These are phyloP conservation scores for Apotomis betuletana DNA, from an alignment of 2,888 invertebrate genomes.

Conservation along the genomic window DNA sequence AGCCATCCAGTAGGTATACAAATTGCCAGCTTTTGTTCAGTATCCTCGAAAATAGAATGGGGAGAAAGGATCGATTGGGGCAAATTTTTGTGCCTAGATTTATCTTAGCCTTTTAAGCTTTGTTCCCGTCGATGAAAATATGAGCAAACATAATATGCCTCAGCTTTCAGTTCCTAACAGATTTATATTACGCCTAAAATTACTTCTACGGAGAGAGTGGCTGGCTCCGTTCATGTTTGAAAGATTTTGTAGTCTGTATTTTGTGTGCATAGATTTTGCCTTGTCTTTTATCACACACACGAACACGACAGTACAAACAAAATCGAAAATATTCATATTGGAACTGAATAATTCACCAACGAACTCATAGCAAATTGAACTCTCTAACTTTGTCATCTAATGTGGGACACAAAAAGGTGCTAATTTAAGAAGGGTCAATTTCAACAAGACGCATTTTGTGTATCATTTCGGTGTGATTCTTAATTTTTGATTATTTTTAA, in stretches of 20 bases:
- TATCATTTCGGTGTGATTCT: no score
- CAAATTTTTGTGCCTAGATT: constrained; percentile 33
- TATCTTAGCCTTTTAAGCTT: constrained; percentile 26
- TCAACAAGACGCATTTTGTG: no score
- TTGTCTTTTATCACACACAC: no score
- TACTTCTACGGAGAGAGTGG: background rate
- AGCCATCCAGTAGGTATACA: constrained; percentile 37
- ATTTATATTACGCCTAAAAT: background rate
- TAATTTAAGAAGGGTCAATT: no score
- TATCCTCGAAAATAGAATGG: constrained; percentile 32
- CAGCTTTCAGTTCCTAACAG: background rate
- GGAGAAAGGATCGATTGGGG: constrained; percentile 28
- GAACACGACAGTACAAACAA: no score
- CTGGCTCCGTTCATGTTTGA: background rate
- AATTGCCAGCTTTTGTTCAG: constrained; percentile 39
- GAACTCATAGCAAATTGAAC: no score
- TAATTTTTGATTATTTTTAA: no score
- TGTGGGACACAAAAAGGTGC: no score
- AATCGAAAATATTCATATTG: no score
- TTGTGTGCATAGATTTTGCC: background rate
- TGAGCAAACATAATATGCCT: constrained; percentile 20
- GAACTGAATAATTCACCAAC: no score
- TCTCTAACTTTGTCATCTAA: no score
- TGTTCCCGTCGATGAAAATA: constrained; percentile 21
- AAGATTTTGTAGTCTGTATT: background rate